Evolutionary conservation across 2,113 vertebrate species (phyloP), one percentile per base, ranked within the genome.

Genomic region (Poicephalus meyeri): DNA sequence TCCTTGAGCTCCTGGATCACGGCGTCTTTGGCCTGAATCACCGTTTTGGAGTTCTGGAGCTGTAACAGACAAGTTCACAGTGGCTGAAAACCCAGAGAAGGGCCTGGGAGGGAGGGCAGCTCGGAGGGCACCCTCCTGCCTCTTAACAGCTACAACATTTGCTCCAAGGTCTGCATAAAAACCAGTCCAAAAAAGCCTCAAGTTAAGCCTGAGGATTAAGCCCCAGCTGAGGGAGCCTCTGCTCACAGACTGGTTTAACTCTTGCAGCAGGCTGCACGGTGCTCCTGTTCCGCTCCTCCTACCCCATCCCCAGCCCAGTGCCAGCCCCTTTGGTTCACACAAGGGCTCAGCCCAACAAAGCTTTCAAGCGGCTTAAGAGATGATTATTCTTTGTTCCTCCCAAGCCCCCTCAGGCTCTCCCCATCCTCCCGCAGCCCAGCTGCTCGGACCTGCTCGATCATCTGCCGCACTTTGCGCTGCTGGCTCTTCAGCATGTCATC

Each of bases 401-500:
- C 0, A 9, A 7, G 19, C 3, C 21, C 21, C 12, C 41, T 44
- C 10, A 2, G 7, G 37, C 61, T 46, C 26, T 39, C 28, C 12
- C 16, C 6, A 0, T 8, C 61, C n/a, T 29, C n/a, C 24, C 20
- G 9, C 33, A 11, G 35, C n/a, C 26, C 31, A 0, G 3, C 63
- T 10, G 4, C 8, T 10, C 96, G 95, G 77, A 99, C 99, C 99
- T 99, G 99, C 95, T 99, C 99, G 11, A 99, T 99, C 99, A 99
- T 99, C 91, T 99, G 99, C 64, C 99, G 97, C 46, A 99, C 98
- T 97, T 99, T 99, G 84, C 99, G 98, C 89, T 99, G 99, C 94
- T 99, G 99, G 90, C 99, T 98, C 89, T 99, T 99, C 28, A 99
- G 98, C 99, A 99, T 99, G 97, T 99, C 99, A 3, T 99, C 99